A percentile compares a stretch with the other conserved stretches of the same genome.
phyloP scores from a whole-genome alignment of 2,113 vertebrate genomes.

The Galeopterus variegatus region DNA sequence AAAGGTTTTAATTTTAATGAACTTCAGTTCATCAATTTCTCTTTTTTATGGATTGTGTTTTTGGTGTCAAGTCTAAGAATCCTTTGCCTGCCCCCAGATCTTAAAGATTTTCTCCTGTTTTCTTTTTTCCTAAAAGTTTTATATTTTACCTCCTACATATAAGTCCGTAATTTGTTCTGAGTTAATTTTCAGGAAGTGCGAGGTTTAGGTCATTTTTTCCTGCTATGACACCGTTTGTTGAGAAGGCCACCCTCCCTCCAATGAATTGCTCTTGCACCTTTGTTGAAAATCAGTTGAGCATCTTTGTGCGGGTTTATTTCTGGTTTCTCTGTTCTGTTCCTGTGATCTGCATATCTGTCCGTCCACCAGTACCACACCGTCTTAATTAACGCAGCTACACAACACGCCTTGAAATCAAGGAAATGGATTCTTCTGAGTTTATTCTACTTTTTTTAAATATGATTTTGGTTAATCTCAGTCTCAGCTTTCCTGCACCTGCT shows the following conservation, averaged over 20 bases:
- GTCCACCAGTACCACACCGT: fast-evolving
- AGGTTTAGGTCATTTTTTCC: neutral
- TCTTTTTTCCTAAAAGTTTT: neutral
- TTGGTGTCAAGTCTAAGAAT: neutral
- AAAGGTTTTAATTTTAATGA: neutral
- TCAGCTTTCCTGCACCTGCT: fast-evolving
- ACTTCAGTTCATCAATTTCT: neutral
- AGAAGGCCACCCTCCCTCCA: neutral
- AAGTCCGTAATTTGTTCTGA: neutral
- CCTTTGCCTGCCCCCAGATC: too few relatives aligned
- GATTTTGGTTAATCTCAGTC: neutral
- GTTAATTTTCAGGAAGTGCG: neutral
- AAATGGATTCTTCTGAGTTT: neutral
- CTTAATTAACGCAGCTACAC: neutral
- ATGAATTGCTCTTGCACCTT: neutral
- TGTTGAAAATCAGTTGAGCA: neutral
- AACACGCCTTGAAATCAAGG: too few relatives aligned
- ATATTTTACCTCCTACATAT: neutral
- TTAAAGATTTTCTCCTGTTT: neutral
- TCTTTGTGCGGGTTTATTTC: neutral
- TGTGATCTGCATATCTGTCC: too few relatives aligned
- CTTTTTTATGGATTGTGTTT: neutral
- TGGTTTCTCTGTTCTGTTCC: neutral
- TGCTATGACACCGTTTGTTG: neutral
- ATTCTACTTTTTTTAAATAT: too few relatives aligned